Evolutionary conservation across 2,888 invertebrate genomes (phyloP).

Genomic region (Acleris cristana): DNA sequence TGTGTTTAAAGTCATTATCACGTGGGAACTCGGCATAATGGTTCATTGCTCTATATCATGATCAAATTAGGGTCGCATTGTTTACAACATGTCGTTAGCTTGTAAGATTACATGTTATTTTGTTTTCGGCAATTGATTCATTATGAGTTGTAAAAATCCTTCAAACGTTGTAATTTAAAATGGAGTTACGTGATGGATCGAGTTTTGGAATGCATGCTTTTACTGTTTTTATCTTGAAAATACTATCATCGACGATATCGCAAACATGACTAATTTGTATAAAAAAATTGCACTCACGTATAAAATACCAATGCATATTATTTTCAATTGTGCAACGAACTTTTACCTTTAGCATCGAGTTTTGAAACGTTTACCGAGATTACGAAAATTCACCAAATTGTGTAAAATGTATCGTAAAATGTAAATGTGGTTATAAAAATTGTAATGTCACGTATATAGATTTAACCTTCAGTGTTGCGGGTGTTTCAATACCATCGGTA

Average conservation of each 20-base stretch:
- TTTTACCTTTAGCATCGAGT: neutral
- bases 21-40: slow-evolving; percentile 29
- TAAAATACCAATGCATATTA: slow-evolving; percentile 9
- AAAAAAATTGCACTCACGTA: neutral
- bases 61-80: slow-evolving; percentile 11
- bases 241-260: too few relatives aligned
- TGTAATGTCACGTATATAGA: neutral
- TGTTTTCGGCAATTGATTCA: slow-evolving; percentile 22
- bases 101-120: slow-evolving; percentile 11
- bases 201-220: too few relatives aligned
- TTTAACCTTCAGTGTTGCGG: neutral
- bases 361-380: neutral
- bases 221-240: too few relatives aligned
- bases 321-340: slow-evolving; percentile 5
- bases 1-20: neutral
- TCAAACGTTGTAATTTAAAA: too few relatives aligned
- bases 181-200: too few relatives aligned
- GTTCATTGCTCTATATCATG: slow-evolving; percentile 24
- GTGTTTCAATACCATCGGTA: neutral
- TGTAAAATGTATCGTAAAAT: slow-evolving; percentile 1
- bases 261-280: too few relatives aligned
- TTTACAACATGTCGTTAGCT: slow-evolving; percentile 19
- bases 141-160: too few relatives aligned
- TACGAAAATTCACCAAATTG: neutral
- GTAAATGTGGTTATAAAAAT: slow-evolving; percentile 9